phyloP scores from a whole-genome alignment of 1,140 invertebrate genomes.

The Cryptotermes secundus region DNA sequence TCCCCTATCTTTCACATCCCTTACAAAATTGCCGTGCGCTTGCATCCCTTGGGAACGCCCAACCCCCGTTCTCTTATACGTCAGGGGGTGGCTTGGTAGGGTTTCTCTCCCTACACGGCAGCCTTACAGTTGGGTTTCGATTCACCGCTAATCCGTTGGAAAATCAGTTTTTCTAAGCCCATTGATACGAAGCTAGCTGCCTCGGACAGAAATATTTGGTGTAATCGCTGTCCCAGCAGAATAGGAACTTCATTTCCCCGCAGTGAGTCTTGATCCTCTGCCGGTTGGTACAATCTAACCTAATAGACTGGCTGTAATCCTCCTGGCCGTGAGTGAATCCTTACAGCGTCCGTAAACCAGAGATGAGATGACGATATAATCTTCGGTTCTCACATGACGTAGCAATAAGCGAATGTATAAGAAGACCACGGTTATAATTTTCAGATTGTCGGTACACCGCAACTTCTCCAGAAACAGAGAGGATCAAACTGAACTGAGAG shows the following conservation, averaged over 20 bases:
- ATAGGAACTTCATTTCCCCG: slow-evolving; percentile 1
- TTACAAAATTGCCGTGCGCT: slow-evolving; percentile 15
- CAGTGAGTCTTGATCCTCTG: background rate
- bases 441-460: background rate
- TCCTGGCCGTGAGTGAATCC: background rate
- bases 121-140: slow-evolving; percentile 28
- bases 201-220: slow-evolving; percentile 36
- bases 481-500: background rate
- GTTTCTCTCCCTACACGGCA: background rate
- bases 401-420: background rate
- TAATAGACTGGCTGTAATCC: background rate
- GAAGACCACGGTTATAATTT: background rate
- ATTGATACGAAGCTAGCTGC: slow-evolving; percentile 33
- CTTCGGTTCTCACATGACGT: background rate
- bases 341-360: background rate
- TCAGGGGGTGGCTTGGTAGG: background rate
- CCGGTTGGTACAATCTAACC: slow-evolving; percentile 1
- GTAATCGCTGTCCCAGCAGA: slow-evolving; percentile 28
- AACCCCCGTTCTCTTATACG: background rate
- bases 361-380: slow-evolving; percentile 13
- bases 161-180: slow-evolving; percentile 39
- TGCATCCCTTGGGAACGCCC: slow-evolving; percentile 2
- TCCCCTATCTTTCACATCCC: slow-evolving; percentile 1
- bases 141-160: slow-evolving; percentile 37
- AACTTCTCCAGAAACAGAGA: background rate